These are phyloP conservation scores for Lamprologus lemairii DNA, from an alignment of 2,113 vertebrate genomes.

Conservation along the genomic window DNA sequence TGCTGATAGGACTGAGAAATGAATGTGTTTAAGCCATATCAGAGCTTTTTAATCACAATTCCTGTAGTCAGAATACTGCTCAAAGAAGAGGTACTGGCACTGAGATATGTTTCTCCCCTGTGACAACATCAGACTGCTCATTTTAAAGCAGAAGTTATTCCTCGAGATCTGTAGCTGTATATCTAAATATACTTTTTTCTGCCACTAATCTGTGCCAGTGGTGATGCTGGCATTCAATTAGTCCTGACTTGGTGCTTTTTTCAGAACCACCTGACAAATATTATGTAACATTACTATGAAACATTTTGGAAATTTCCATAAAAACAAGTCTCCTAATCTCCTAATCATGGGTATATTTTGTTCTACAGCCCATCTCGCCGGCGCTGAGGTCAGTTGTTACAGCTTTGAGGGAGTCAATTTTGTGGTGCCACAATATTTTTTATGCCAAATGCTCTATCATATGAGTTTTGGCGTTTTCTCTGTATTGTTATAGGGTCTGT, in stretches of 20 bases:
- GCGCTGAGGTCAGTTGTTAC: neutral
- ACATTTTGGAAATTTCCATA: neutral
- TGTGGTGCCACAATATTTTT: neutral
- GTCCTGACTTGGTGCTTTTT: neutral
- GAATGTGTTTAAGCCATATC: neutral
- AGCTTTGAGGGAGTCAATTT: neutral
- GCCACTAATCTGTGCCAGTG: neutral
- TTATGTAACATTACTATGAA: neutral
- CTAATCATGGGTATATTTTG: neutral
- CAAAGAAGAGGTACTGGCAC: neutral
- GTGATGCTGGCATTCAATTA: neutral
- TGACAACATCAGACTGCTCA: neutral
- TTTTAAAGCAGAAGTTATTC: neutral
- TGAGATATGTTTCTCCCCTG: neutral
- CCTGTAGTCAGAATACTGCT: neutral
- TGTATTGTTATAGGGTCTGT: neutral
- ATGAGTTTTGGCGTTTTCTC: fast-evolving
- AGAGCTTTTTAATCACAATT: neutral
- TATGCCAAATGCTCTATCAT: neutral
- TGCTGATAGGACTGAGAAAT: neutral
- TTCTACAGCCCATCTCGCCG: neutral
- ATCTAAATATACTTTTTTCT: neutral
- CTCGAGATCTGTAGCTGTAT: neutral
- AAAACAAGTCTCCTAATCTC: neutral
- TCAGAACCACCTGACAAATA: neutral